Percentiles rank a stretch among this genome's conserved stretches.
Conservation (phyloP, 2,888 invertebrate genomes). For the Ophion costatus region DNA sequence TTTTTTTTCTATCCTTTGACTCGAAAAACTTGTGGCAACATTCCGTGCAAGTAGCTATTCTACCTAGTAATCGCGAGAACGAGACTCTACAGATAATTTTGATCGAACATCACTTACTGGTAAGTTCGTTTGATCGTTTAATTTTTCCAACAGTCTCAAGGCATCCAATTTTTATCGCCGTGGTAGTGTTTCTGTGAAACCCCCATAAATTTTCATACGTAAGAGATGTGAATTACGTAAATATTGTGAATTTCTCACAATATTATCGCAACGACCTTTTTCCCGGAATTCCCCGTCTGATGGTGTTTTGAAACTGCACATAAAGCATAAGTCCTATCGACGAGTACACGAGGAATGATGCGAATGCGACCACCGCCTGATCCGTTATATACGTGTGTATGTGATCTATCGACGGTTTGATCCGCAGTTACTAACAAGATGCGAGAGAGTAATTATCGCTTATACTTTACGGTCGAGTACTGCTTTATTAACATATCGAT, state of each 20-base stretch:
- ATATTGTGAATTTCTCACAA: too few relatives aligned
- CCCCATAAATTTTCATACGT: neutral
- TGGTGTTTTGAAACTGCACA: slow-evolving; percentile 14
- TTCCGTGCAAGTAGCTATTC: neutral
- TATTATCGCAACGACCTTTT: neutral
- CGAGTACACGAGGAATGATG: slow-evolving; percentile 32
- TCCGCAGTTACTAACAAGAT: slow-evolving; percentile 47
- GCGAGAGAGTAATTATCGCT: slow-evolving; percentile 53
- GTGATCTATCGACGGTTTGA: slow-evolving; percentile 22
- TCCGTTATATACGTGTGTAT: neutral
- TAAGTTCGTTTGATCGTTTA: too few relatives aligned
- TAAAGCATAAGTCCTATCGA: neutral
- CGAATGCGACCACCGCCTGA: slow-evolving; percentile 36
- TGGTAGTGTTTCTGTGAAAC: too few relatives aligned
- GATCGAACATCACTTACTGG: too few relatives aligned
- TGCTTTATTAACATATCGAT: slow-evolving; percentile 63
- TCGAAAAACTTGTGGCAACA: slow-evolving; percentile 5
- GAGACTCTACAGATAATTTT: too few relatives aligned
- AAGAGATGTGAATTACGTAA: too few relatives aligned
- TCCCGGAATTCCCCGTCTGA: neutral
- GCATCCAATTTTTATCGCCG: too few relatives aligned
- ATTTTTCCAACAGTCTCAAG: too few relatives aligned
- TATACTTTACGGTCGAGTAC: slow-evolving; percentile 49
- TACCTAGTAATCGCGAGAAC: slow-evolving; percentile 28
- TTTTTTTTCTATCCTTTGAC: neutral